These are phyloP conservation scores for Chloroclysta siterata DNA, from an alignment of 2,888 invertebrate species.

Conservation along the genomic window DNA sequence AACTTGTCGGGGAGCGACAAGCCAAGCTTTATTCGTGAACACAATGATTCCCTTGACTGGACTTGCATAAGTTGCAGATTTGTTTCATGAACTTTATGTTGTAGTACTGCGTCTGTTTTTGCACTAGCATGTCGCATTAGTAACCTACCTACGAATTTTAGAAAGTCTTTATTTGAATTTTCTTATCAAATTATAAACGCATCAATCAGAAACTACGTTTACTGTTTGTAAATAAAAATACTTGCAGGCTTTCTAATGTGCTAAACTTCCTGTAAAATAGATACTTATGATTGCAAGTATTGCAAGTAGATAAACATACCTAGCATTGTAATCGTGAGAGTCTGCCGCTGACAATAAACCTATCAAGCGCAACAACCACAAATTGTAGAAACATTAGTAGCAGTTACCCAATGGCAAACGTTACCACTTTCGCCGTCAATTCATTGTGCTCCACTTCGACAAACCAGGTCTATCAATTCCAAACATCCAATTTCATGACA, in stretches of 20 bases:
- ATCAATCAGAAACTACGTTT: slow-evolving; percentile 2
- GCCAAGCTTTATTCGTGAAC: too few species aligned
- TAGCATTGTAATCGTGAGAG: slow-evolving; percentile 40
- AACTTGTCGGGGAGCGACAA: too few species aligned
- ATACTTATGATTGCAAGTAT: slow-evolving; percentile 9
- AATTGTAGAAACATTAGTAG: slow-evolving; percentile 45
- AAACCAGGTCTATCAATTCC: slow-evolving; percentile 41
- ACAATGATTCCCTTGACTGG: too few species aligned
- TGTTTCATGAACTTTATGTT: too few species aligned
- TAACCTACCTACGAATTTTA: too few species aligned
- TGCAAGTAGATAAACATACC: slow-evolving; percentile 17
- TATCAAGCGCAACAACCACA: slow-evolving; percentile 26
- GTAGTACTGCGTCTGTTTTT: too few species aligned
- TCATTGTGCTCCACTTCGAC: slow-evolving; percentile 45
- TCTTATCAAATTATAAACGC: slow-evolving; percentile 9
- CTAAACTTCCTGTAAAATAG: slow-evolving; percentile 16
- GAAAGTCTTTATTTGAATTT: not conserved
- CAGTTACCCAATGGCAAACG: slow-evolving; percentile 43
- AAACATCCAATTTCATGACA: slow-evolving; percentile 45
- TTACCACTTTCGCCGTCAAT: slow-evolving; percentile 50
- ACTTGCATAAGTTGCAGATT: too few species aligned
- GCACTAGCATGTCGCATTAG: too few species aligned
- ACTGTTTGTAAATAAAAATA: not conserved
- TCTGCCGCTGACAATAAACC: slow-evolving; percentile 35
- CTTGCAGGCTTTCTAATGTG: slow-evolving; percentile 18